Percentiles rank a stretch among this genome's conserved stretches.
These are phyloP conservation scores for Tortricodes alternella DNA, from an alignment of 2,888 invertebrate species.

Conservation along the genomic window DNA sequence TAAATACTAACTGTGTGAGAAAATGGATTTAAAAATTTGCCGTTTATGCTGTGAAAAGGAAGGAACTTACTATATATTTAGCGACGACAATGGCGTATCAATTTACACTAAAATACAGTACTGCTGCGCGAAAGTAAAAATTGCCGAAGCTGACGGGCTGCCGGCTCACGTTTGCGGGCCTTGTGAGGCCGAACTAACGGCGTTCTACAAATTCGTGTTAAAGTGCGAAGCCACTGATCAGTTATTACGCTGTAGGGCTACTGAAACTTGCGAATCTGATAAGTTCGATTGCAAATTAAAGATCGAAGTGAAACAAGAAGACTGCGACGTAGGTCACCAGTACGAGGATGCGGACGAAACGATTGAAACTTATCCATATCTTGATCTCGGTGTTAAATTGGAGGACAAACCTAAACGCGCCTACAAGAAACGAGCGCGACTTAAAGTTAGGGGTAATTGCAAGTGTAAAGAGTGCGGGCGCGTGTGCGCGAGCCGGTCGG, in stretches of 20 bases:
- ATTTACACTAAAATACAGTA: constrained; percentile 53
- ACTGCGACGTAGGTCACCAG: constrained; percentile 34
- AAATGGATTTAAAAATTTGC: constrained; percentile 53
- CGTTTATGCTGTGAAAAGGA: constrained; percentile 56
- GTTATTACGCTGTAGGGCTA: constrained; percentile 44
- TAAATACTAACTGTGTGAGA: constrained; percentile 1
- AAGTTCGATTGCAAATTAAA: constrained; percentile 36
- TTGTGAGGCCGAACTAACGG: constrained; percentile 51
- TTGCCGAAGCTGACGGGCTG: constrained; percentile 55
- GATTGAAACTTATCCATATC: not conserved
- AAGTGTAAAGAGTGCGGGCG: constrained; percentile 55
- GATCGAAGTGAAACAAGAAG: constrained; percentile 52
- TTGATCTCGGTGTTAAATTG: constrained; percentile 3
- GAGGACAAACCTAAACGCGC: constrained; percentile 32
- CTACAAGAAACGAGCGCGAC: constrained; percentile 40
- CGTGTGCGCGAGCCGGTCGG: constrained; percentile 51
- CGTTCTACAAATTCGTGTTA: constrained; percentile 54
- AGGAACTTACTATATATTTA: constrained; percentile 51
- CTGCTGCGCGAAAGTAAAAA: constrained; percentile 54
- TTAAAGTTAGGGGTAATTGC: constrained; percentile 31
- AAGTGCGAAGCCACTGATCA: constrained; percentile 62
- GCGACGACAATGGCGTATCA: constrained; percentile 37
- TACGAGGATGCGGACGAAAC: constrained; percentile 33
- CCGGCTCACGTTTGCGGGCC: constrained; percentile 52
- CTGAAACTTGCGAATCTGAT: constrained; percentile 13